A percentile compares a stretch with the other conserved stretches of the same genome.
These are phyloP conservation scores for Ploceus nigricollis DNA, from an alignment of 2,113 vertebrate genomes.

Conservation along the genomic window DNA sequence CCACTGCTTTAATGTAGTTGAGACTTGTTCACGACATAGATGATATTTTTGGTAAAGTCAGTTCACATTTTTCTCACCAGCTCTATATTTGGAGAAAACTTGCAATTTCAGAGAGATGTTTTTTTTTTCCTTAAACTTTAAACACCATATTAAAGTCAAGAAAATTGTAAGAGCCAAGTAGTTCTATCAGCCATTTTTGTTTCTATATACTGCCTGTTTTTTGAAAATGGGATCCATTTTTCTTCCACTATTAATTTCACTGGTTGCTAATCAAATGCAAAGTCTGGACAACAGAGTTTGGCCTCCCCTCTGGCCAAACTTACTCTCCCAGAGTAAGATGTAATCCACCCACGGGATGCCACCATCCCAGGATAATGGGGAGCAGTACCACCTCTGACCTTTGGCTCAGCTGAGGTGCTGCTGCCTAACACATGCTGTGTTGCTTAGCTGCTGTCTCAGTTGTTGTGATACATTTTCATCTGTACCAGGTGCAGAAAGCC, in stretches of 20 bases:
- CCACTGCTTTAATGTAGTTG: neutral
- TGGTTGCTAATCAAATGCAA: neutral
- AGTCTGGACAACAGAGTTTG: neutral
- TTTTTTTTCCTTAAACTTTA: neutral
- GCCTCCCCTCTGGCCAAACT: neutral
- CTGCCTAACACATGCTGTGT: neutral
- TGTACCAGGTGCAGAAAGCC: neutral
- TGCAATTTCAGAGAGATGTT: neutral
- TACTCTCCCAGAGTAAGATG: neutral
- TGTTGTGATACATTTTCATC: neutral
- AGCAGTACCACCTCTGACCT: neutral
- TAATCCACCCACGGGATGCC: neutral
- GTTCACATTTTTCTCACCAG: conserved; percentile 22
- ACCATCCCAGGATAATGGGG: neutral
- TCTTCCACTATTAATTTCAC: neutral
- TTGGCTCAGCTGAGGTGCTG: neutral
- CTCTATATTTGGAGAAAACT: conserved; percentile 40
- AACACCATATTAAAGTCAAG: neutral
- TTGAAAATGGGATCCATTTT: neutral
- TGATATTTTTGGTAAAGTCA: conserved; percentile 23
- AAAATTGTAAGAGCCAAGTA: neutral
- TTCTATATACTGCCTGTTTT: neutral
- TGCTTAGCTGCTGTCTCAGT: neutral
- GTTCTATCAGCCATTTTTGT: neutral
- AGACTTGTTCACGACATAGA: neutral